Evolutionary conservation across 30 jellyfish, hydroid and myxozoan genomes (phyloP).

Genomic region (Mastigias papua): DNA sequence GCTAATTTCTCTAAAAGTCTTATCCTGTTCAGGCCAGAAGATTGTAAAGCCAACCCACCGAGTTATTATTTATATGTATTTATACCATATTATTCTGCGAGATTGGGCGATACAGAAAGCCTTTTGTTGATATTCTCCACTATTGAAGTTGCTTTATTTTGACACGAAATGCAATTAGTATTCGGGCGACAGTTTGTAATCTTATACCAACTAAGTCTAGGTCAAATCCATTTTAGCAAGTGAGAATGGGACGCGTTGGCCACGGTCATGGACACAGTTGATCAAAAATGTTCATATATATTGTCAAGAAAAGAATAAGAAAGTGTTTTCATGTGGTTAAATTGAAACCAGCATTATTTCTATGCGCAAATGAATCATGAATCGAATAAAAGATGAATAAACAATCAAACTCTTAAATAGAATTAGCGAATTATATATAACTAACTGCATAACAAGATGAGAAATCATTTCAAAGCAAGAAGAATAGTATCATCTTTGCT

Average conservation of each 20-base stretch:
- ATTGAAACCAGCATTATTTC: neutral
- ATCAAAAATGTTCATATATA: neutral
- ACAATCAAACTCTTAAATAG: neutral
- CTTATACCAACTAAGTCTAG: slow-evolving; percentile 60
- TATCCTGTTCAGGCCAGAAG: slow-evolving; percentile 16
- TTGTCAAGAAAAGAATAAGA: neutral
- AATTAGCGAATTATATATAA: neutral
- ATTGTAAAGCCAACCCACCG: slow-evolving; percentile 28
- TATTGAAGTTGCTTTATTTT: slow-evolving; percentile 1
- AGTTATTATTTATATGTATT: slow-evolving; percentile 9
- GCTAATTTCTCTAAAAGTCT: slow-evolving; percentile 23
- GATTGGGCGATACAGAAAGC: slow-evolving; percentile 31
- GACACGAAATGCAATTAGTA: slow-evolving; percentile 20
- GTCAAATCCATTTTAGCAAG: slow-evolving; percentile 11
- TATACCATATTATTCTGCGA: neutral
- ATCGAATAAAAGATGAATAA: neutral
- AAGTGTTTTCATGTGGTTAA: neutral
- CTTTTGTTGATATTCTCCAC: slow-evolving; percentile 3
- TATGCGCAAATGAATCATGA: neutral
- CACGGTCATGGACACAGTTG: neutral
- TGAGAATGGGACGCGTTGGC: neutral
- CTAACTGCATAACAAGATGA: slow-evolving; percentile 5
- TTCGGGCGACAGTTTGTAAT: slow-evolving; percentile 47
- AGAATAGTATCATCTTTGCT: neutral
- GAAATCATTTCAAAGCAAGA: neutral